Evolutionary conservation across 2,888 invertebrate species (phyloP).

Genomic region (Chymomyza fuscimana): DNA sequence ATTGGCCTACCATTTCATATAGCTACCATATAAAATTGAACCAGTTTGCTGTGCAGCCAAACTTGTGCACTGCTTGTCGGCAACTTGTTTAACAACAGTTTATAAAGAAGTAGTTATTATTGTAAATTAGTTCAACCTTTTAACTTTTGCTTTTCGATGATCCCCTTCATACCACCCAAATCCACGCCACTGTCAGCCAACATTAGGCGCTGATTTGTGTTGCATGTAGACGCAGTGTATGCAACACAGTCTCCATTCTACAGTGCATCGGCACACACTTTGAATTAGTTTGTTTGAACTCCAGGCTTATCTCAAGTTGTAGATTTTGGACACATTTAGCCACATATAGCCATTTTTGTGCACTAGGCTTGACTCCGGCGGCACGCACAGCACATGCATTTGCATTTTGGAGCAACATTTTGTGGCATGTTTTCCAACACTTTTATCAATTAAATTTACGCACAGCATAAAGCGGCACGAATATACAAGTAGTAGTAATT

Average conservation of each 20-base stretch:
- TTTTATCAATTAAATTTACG: conserved; percentile 74
- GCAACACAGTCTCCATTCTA: conserved; percentile 15
- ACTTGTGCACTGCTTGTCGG: no score
- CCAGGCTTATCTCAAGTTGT: conserved; percentile 73
- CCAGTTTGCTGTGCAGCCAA: no score
- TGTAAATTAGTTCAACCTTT: no score
- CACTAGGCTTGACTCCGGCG: conserved; percentile 28
- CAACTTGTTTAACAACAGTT: no score
- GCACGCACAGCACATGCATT: conserved; percentile 46
- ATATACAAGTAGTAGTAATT: conserved; percentile 42
- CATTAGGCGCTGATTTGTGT: conserved; percentile 71
- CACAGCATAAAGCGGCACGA: conserved; percentile 43
- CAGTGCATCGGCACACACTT: conserved; percentile 48
- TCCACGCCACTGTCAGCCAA: conserved; percentile 49
- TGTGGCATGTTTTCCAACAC: conserved; percentile 32
- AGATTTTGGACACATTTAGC: conserved; percentile 67
- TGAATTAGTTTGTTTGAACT: conserved; percentile 75
- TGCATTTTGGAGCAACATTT: conserved; percentile 27
- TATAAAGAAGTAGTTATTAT: no score
- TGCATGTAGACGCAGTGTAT: conserved; percentile 43
- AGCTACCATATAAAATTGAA: no score
- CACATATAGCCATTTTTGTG: conserved; percentile 58
- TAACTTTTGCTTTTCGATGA: neutral
- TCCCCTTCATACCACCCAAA: conserved; percentile 21
- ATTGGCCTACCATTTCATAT: no score